Evolutionary conservation across 2,113 vertebrate genomes (phyloP), one percentile per base, ranked within the genome.

Genomic region (Protobothrops flavoviridis): DNA sequence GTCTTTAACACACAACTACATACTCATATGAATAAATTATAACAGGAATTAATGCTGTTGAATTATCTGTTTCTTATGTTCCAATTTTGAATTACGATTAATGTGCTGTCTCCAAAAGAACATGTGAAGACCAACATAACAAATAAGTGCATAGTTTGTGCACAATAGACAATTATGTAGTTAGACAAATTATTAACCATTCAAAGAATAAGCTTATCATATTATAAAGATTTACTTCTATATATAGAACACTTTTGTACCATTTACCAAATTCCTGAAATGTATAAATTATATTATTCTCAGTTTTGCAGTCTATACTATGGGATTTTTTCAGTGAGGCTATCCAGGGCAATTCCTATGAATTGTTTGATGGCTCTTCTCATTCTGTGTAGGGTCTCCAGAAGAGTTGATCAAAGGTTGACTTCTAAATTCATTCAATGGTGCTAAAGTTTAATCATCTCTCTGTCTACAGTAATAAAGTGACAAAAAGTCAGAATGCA

Each of bases 361-460:
- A 59, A 56, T 64, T 90, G 50, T 95, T 11, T 61, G 23, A 4
- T 94, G 85, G 64, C 53, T 1, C 89, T 95, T 6, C 87, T 88
- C 57, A 8, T 59, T 23, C 0, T 61, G 61, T 39, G 11, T 87
- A n/a, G 81, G 33, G 61, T 88, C 26, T 8, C 17, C 92, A 57
- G 0, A 91, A 33, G 13, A 29, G 39, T 86, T 87, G 89, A 93
- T 93, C 74, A 90, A 93, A 57, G 33, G 57, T 23, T n/a, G 56
- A 87, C 53, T 56, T 56, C 81, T 87, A 43, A 91, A 94, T 91
- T 93, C 29, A 88, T 23, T 55, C n/a, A 8, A 90, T 21, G 88
- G 81, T 92, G n/a, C 24, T 87, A 86, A 85, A 20, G 17, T 93
- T 90, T 69, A 95, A 91, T 94, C 29, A 74, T 13, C 74, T 74